A percentile compares a stretch with the other conserved stretches of the same genome.
phyloP scores from a whole-genome alignment of 2,888 invertebrate genomes.

The Drosophila hamatofila region DNA sequence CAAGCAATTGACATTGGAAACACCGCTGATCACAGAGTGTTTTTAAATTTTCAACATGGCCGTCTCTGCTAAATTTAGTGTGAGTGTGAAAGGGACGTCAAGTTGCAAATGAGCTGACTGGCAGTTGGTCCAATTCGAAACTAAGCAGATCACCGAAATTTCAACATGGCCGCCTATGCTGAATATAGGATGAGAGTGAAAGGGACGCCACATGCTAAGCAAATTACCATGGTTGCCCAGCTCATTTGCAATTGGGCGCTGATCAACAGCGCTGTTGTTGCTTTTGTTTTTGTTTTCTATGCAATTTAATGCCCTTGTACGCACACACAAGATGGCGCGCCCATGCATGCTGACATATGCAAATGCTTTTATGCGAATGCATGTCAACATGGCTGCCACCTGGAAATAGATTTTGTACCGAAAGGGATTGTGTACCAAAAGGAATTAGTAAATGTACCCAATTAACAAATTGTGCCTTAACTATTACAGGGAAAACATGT shows the following conservation, averaged over 20 bases:
- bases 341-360: constrained; percentile 7
- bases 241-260: constrained; percentile 7
- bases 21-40: neutral
- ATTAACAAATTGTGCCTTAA: neutral
- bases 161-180: neutral
- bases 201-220: neutral
- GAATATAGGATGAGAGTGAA: neutral
- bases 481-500: neutral
- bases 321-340: constrained; percentile 4
- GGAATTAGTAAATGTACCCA: neutral
- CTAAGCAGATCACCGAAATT: neutral
- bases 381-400: constrained; percentile 7
- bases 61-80: neutral
- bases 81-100: neutral
- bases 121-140: neutral
- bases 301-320: constrained; percentile 6
- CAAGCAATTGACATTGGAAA: neutral
- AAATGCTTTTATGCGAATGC: neutral
- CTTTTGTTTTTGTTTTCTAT: neutral
- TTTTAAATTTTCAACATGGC: neutral
- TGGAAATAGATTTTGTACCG: neutral
- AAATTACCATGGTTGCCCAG: neutral
- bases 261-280: constrained; percentile 1
- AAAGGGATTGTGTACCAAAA: neutral
- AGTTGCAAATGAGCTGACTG: neutral